Conservation (phyloP, 2,113 vertebrate genomes). For the Climacteris rufus region DNA sequence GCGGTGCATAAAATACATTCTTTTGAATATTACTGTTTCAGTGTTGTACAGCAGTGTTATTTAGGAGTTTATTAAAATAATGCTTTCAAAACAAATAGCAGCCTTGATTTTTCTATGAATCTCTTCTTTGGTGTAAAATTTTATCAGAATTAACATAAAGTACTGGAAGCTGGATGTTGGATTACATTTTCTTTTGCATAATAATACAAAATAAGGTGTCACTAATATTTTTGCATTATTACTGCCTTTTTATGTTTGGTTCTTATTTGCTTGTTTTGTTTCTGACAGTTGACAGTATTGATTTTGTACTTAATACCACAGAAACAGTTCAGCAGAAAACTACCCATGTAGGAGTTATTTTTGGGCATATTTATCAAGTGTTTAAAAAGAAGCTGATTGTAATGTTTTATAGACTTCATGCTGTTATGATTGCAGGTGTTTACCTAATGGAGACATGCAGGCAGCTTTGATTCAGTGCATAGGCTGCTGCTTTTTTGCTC, state of each 20-base stretch:
- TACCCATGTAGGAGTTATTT: not conserved
- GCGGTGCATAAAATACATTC: rapidly evolving
- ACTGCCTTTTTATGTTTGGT: not conserved
- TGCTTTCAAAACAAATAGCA: not conserved
- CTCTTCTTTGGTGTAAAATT: not conserved
- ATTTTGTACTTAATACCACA: not conserved
- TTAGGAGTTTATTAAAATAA: not conserved
- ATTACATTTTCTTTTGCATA: not conserved
- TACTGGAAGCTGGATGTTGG: not conserved
- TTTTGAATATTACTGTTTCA: no score
- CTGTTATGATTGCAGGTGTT: not conserved
- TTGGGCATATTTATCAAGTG: not conserved
- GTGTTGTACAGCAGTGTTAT: not conserved
- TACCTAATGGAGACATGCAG: not conserved
- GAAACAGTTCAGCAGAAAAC: not conserved
- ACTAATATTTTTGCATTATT: not conserved
- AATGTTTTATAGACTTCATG: not conserved
- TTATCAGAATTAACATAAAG: not conserved
- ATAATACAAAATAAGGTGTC: not conserved
- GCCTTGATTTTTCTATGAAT: not conserved
- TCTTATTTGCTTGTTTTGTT: not conserved
- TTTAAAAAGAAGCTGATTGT: not conserved
- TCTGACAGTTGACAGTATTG: not conserved
- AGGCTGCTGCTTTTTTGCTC: not conserved
- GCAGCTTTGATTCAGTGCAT: not conserved